Evolutionary conservation across 2,113 vertebrate species (phyloP).

Genomic region (Phyllopteryx taeniolatus): DNA sequence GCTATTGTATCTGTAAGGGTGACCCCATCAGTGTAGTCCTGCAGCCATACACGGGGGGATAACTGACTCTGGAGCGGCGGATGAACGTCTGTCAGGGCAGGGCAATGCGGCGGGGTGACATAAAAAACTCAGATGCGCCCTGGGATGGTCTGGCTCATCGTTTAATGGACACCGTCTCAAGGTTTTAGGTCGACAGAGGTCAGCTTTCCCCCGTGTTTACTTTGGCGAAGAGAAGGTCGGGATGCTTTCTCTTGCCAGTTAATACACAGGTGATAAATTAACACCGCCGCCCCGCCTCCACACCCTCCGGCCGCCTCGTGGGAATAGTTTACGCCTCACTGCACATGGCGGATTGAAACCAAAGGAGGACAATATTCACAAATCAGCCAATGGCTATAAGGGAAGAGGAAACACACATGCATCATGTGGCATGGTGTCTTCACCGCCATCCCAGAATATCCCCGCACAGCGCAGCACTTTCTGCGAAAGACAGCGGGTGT

Average conservation of each 20-base stretch:
- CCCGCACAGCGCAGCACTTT: not conserved
- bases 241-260: slow-evolving; percentile 45
- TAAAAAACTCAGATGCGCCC: slow-evolving; percentile 35
- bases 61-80: slow-evolving; percentile 7
- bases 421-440: not conserved
- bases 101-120: slow-evolving; percentile 10
- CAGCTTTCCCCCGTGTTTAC: slow-evolving; percentile 38
- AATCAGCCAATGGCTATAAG: slow-evolving; percentile 61
- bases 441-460: not conserved
- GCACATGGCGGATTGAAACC: slow-evolving; percentile 72
- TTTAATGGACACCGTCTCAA: slow-evolving; percentile 36
- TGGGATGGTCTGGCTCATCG: not conserved
- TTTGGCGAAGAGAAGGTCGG: slow-evolving; percentile 17
- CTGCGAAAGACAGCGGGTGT: not conserved
- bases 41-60: slow-evolving; percentile 15
- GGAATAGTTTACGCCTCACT: slow-evolving; percentile 72
- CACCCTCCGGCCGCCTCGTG: slow-evolving; percentile 48
- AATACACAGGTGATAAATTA: slow-evolving; percentile 73
- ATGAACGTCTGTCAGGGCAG: slow-evolving; percentile 27
- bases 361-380: slow-evolving; percentile 58
- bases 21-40: slow-evolving; percentile 22
- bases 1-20: slow-evolving; percentile 13
- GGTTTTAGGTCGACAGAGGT: slow-evolving; percentile 39
- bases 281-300: slow-evolving; percentile 12
- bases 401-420: slow-evolving; percentile 39